Conservation (phyloP, 1,140 invertebrate species). For the Drosophila lacertosa region DNA sequence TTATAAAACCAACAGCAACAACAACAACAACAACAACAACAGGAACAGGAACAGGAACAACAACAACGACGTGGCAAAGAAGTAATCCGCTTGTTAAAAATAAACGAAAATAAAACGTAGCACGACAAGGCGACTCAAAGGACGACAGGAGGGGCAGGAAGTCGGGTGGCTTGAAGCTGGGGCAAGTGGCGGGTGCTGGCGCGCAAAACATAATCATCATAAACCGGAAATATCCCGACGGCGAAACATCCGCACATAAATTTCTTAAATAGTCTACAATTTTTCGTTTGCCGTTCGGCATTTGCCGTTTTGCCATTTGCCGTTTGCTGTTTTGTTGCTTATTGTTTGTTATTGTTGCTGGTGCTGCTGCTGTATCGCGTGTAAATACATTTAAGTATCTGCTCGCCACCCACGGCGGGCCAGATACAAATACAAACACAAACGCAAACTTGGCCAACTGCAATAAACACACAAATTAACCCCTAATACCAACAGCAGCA, state of each 20-base stretch:
- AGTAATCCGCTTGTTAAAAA: slow-evolving; percentile 82
- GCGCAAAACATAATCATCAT: slow-evolving; percentile 82
- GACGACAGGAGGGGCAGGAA: background rate
- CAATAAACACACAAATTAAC: slow-evolving; percentile 83
- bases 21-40: slow-evolving; percentile 26
- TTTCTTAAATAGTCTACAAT: slow-evolving; percentile 83
- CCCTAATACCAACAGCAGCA: slow-evolving; percentile 68
- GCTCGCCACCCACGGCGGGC: slow-evolving; percentile 40
- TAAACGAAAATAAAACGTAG: slow-evolving; percentile 75
- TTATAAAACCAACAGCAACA: slow-evolving; percentile 36
- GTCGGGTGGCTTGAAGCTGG: background rate
- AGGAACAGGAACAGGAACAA: slow-evolving; percentile 17
- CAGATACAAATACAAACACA: slow-evolving; percentile 36
- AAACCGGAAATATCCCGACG: slow-evolving; percentile 83
- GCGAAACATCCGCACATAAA: slow-evolving; percentile 83
- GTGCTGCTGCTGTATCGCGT: slow-evolving; percentile 59
- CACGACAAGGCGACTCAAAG: slow-evolving; percentile 18
- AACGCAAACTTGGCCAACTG: slow-evolving; percentile 75
- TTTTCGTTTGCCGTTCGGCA: slow-evolving; percentile 73
- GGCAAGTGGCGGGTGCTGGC: slow-evolving; percentile 35
- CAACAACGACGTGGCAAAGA: slow-evolving; percentile 46
- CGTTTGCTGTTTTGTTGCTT: slow-evolving; percentile 55
- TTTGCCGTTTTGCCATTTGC: slow-evolving; percentile 72
- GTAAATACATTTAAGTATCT: slow-evolving; percentile 81
- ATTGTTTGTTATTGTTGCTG: slow-evolving; percentile 39